Evolutionary conservation across 2,888 invertebrate species (phyloP).

Genomic region (Himalopsyche anomala): DNA sequence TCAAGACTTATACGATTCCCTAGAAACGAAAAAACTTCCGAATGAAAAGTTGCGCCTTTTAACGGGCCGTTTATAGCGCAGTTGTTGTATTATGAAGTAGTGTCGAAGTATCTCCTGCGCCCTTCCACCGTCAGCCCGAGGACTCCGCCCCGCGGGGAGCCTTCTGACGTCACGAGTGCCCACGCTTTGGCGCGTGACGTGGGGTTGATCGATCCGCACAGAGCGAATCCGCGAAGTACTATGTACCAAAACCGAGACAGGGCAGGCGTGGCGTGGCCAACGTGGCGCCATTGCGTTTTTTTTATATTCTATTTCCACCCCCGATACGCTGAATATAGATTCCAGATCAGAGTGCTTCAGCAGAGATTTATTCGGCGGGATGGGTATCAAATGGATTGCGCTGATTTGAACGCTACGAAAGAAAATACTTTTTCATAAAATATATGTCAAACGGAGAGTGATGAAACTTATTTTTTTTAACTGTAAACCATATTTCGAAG

Average conservation of each 20-base stretch:
- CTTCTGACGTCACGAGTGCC: conserved; percentile 8
- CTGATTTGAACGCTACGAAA: too few species aligned
- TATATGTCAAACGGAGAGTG: too few species aligned
- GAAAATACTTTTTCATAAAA: too few species aligned
- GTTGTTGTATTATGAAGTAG: conserved; percentile 14
- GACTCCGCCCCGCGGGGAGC: background rate
- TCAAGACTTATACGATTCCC: background rate
- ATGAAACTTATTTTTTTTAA: too few species aligned
- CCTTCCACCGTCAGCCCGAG: background rate
- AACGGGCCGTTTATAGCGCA: conserved; percentile 22
- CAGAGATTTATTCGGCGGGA: too few species aligned
- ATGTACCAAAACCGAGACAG: conserved; percentile 14
- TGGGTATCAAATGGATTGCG: too few species aligned
- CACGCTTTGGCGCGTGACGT: conserved; percentile 31
- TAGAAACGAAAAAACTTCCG: background rate
- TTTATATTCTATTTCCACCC: too few species aligned
- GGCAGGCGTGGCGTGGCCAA: background rate
- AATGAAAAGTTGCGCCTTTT: conserved; percentile 26
- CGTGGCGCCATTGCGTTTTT: background rate
- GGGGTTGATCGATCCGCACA: conserved; percentile 26
- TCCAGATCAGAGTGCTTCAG: too few species aligned
- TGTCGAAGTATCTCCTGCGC: conserved; percentile 18
- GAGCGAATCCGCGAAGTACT: conserved; percentile 27
- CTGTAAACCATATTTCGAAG: too few species aligned
- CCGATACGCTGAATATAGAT: too few species aligned